A percentile compares a stretch with the other conserved stretches of the same genome.
Evolutionary conservation across 2,888 invertebrate species (phyloP).

Genomic region (Zelleria hepariella): DNA sequence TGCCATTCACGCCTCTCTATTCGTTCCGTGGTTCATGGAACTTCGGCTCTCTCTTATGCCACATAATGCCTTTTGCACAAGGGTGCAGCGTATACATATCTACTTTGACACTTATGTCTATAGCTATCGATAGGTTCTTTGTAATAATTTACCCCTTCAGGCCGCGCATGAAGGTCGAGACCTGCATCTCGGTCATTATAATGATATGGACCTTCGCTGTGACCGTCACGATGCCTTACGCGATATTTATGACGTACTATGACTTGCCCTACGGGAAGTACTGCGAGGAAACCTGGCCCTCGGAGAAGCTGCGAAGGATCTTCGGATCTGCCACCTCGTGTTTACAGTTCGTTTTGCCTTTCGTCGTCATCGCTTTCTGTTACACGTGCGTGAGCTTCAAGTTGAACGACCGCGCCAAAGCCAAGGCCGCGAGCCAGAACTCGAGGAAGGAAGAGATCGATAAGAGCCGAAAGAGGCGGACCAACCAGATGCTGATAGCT

Average conservation of each 20-base stretch:
- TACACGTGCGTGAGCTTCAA: slow-evolving; percentile 93
- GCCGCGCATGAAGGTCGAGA: slow-evolving; percentile 90
- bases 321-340: slow-evolving; percentile 91
- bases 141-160: slow-evolving; percentile 97
- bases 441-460: slow-evolving; percentile 92
- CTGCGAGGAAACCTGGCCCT: slow-evolving; percentile 94
- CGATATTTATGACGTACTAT: slow-evolving; percentile 82
- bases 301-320: slow-evolving; percentile 80
- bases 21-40: slow-evolving; percentile 94
- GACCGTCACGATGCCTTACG: slow-evolving; percentile 91
- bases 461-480: slow-evolving; percentile 88
- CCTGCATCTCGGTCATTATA: slow-evolving; percentile 87
- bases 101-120: slow-evolving; percentile 95
- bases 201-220: slow-evolving; percentile 93
- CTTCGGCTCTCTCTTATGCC: slow-evolving; percentile 92
- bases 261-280: slow-evolving; percentile 67
- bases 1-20: slow-evolving; percentile 97
- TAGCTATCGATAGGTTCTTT: slow-evolving; percentile 97
- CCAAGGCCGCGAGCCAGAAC: slow-evolving; percentile 87
- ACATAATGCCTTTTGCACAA: slow-evolving; percentile 93
- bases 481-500: slow-evolving; percentile 96
- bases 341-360: slow-evolving; percentile 95
- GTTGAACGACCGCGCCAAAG: slow-evolving; percentile 85
- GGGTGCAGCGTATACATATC: slow-evolving; percentile 98
- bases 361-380: slow-evolving; percentile 93